Conservation (phyloP, 2,797 vertebrate species). For the Lepus townsendii region DNA sequence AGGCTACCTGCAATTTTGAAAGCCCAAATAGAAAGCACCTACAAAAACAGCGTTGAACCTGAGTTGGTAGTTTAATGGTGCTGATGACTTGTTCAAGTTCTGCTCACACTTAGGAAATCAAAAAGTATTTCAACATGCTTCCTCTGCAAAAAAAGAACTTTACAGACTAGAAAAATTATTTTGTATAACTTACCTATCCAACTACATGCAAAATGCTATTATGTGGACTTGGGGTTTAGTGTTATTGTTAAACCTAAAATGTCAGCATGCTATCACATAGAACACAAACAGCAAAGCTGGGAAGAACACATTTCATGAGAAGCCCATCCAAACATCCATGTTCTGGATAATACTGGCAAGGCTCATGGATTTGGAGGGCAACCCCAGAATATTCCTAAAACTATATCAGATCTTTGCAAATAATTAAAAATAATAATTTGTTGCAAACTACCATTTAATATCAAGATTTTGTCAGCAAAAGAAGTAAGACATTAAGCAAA, state of each 20-base stretch:
- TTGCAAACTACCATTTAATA: conserved; percentile 62
- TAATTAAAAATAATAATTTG: conserved; percentile 62
- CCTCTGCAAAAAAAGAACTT: background rate
- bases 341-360: conserved; percentile 67
- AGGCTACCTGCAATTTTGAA: conserved; percentile 35
- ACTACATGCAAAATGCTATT: background rate
- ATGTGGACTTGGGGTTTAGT: background rate
- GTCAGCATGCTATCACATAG: background rate
- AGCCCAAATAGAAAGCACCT: conserved; percentile 43
- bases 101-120: conserved; percentile 28
- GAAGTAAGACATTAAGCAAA: conserved; percentile 73
- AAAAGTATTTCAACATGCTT: background rate
- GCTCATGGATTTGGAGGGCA: conserved; percentile 67
- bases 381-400: conserved; percentile 63
- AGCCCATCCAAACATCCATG: conserved; percentile 21
- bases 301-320: conserved; percentile 17
- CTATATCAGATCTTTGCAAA: conserved; percentile 61
- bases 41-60: background rate
- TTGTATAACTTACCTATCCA: background rate
- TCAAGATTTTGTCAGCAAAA: conserved; percentile 72
- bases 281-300: background rate
- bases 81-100: background rate
- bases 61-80: background rate
- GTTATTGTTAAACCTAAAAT: conserved; percentile 35
- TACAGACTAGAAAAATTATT: conserved; percentile 7